A percentile compares a stretch with the other conserved stretches of the same genome.
phyloP scores from a whole-genome alignment of 2,888 invertebrate genomes.

The Agonum fuliginosum region DNA sequence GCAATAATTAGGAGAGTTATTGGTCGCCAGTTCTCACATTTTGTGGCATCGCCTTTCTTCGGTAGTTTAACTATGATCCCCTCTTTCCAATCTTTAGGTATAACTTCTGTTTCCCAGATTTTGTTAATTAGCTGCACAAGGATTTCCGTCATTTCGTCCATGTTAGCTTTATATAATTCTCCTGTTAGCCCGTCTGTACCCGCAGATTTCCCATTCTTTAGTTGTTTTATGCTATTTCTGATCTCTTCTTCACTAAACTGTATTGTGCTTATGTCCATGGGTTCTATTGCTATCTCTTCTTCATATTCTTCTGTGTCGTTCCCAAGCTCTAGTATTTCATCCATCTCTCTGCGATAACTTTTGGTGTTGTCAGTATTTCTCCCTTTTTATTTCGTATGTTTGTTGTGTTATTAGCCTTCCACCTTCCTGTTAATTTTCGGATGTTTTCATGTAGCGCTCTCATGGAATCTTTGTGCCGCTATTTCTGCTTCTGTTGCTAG shows the following conservation, averaged over 20 bases:
- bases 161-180: background rate
- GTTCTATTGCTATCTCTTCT: background rate
- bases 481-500: background rate
- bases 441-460: background rate
- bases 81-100: too few species aligned
- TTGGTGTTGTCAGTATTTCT: background rate
- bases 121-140: background rate
- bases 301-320: background rate
- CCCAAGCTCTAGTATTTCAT: background rate
- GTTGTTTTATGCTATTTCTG: background rate
- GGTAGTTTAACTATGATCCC: too few species aligned
- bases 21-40: too few species aligned
- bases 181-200: background rate
- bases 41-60: too few species aligned
- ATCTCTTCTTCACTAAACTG: background rate
- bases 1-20: too few species aligned
- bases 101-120: background rate
- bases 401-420: background rate
- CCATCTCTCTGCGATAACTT: background rate
- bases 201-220: background rate
- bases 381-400: background rate
- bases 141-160: background rate
- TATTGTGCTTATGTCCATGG: too few species aligned
- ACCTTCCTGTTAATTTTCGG: background rate
- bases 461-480: background rate